Conservation (phyloP, 2,797 vertebrate species). For the Pipistrellus pygmaeus region DNA sequence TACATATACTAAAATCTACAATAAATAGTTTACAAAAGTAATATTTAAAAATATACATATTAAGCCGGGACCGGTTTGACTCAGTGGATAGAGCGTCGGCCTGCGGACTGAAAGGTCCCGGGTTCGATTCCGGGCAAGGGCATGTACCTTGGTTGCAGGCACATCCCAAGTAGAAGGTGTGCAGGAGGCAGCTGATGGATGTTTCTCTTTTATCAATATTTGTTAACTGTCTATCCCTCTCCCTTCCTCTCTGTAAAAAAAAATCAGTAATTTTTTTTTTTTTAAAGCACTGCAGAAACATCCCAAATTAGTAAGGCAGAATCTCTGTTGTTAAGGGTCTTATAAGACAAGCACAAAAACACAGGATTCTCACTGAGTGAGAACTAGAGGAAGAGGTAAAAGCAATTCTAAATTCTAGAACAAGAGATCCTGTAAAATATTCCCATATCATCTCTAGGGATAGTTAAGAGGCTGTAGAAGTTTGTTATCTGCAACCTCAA, state of each 20-base stretch:
- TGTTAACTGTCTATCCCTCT: no score
- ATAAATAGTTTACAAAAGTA: not conserved
- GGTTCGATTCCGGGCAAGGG: no score
- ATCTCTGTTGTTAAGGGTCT: constrained; percentile 11
- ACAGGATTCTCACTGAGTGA: not conserved
- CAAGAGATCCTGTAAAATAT: constrained; percentile 9
- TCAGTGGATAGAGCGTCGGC: no score
- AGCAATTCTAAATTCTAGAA: constrained; percentile 26
- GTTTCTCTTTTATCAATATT: no score
- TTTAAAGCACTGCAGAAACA: not conserved
- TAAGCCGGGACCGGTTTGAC: not conserved
- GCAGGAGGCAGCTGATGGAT: no score
- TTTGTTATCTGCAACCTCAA: constrained; percentile 23
- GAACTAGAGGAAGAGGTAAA: constrained; percentile 26
- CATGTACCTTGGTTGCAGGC: no score
- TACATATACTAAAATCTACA: not conserved
- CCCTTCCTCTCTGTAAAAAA: no score
- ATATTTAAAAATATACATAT: not conserved
- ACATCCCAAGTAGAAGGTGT: no score
- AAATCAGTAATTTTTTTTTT: not conserved
- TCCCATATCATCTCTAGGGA: not conserved
- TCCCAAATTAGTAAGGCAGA: constrained; percentile 2
- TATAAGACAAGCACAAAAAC: constrained; percentile 31
- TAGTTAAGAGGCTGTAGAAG: not conserved
- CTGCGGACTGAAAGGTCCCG: no score